A percentile compares a stretch with the other conserved stretches of the same genome.
phyloP scores from a whole-genome alignment of 2,888 invertebrate genomes.

The Allygus modestus region DNA sequence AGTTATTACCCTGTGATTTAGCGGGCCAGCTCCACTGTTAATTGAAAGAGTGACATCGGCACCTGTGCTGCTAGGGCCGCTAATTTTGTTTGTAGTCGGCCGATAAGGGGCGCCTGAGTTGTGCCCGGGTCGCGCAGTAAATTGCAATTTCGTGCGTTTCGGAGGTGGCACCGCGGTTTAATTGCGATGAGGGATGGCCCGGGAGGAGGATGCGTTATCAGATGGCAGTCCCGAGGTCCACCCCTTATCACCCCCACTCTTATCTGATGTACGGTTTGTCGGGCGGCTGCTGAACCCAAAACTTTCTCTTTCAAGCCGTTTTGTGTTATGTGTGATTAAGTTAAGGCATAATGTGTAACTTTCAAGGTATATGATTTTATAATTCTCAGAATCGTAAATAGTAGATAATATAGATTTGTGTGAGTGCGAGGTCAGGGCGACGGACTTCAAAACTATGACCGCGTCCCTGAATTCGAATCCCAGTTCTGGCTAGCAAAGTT shows the following conservation, averaged over 20 bases:
- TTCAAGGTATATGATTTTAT: no score
- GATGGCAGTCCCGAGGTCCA: conserved; percentile 20
- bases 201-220: conserved; percentile 18
- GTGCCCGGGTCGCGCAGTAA: conserved; percentile 5
- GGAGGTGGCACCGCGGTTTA: conserved; percentile 17
- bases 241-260: conserved; percentile 15
- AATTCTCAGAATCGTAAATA: no score
- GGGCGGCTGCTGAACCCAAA: neutral
- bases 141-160: conserved; percentile 46
- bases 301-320: no score
- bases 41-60: conserved; percentile 44
- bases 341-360: no score
- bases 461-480: no score
- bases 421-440: no score
- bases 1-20: conserved; percentile 20
- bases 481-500: no score
- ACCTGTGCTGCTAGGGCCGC: neutral
- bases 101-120: conserved; percentile 48
- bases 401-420: no score
- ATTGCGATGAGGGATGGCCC: conserved; percentile 45
- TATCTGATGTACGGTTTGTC: neutral
- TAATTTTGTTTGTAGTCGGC: conserved; percentile 42
- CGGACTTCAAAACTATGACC: no score
- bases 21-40: conserved; percentile 10
- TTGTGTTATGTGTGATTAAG: no score